Evolutionary conservation across 2,797 vertebrate genomes (phyloP).

Genomic region (Schizothorax lantsangensis): DNA sequence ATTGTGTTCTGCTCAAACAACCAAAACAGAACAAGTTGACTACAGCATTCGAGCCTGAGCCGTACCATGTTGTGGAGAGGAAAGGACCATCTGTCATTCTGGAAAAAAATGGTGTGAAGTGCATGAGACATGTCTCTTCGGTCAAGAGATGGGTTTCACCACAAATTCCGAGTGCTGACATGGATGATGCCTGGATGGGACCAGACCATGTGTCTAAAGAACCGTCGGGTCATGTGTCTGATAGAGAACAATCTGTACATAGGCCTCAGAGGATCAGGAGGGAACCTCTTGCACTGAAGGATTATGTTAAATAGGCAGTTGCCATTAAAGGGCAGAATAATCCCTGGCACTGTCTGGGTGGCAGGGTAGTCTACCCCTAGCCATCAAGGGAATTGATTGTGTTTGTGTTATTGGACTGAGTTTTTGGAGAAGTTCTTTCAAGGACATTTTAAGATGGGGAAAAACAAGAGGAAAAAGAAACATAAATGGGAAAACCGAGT

Average conservation of each 20-base stretch:
- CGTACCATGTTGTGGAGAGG: neutral
- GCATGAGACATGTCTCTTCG: neutral
- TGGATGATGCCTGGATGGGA: neutral
- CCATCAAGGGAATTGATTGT: neutral
- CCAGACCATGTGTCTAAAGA: neutral
- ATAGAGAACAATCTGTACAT: neutral
- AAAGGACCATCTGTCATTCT: neutral
- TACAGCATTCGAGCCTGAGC: neutral
- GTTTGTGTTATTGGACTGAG: neutral
- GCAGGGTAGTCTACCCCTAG: neutral
- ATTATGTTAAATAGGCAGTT: neutral
- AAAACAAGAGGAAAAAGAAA: too few relatives aligned
- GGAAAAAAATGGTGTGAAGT: neutral
- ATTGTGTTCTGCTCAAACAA: neutral
- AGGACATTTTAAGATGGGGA: too few relatives aligned
- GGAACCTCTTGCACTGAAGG: neutral
- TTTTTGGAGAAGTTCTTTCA: neutral
- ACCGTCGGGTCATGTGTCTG: neutral
- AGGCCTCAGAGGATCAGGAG: neutral
- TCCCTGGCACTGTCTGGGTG: neutral
- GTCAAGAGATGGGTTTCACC: neutral
- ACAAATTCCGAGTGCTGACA: neutral
- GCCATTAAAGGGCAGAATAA: neutral
- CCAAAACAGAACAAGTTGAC: neutral
- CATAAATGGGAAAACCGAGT: too few relatives aligned